Conservation (phyloP, 2,888 invertebrate species). For the Diadromus collaris region DNA sequence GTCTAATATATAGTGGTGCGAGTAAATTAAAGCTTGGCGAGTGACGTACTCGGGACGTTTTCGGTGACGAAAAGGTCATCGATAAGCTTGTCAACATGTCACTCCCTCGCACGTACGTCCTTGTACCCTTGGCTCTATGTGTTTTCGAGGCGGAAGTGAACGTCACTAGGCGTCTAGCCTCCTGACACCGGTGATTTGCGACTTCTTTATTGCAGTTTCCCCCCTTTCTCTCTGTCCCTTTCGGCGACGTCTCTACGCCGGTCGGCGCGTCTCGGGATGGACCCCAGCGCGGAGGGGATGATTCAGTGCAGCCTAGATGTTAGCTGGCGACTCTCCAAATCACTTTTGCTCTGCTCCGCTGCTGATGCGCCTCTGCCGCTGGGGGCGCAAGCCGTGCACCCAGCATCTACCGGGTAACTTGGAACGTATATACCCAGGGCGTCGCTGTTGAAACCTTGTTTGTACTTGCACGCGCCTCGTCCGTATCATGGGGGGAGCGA, state of each 20-base stretch:
- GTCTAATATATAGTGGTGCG: not conserved
- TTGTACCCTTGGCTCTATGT: not conserved
- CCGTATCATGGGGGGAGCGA: not conserved
- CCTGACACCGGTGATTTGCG: constrained; percentile 69
- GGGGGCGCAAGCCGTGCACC: constrained; percentile 33
- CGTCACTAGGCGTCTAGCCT: constrained; percentile 50
- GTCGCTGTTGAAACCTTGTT: constrained; percentile 63
- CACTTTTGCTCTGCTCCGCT: constrained; percentile 67
- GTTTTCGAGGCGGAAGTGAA: constrained; percentile 37
- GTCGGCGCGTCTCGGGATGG: constrained; percentile 42
- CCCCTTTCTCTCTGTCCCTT: constrained; percentile 1
- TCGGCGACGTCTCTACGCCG: constrained; percentile 31
- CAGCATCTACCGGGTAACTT: constrained; percentile 34
- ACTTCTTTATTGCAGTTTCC: constrained; percentile 73
- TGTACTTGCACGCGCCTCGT: constrained; percentile 63
- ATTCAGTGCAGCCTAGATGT: constrained; percentile 73
- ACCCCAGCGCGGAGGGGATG: constrained; percentile 64
- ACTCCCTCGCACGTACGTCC: constrained; percentile 24
- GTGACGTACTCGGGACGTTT: constrained; percentile 11
- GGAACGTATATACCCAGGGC: constrained; percentile 18
- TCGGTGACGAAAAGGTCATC: constrained; percentile 24
- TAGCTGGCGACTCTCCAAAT: constrained; percentile 77
- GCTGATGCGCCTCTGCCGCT: constrained; percentile 49
- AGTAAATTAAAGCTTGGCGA: constrained; percentile 27
- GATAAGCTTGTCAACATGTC: constrained; percentile 36